Evolutionary conservation across 1,140 invertebrate genomes (phyloP), one percentile per base, ranked within the genome.

Genomic region (Pseudomyrmex sp.): DNA sequence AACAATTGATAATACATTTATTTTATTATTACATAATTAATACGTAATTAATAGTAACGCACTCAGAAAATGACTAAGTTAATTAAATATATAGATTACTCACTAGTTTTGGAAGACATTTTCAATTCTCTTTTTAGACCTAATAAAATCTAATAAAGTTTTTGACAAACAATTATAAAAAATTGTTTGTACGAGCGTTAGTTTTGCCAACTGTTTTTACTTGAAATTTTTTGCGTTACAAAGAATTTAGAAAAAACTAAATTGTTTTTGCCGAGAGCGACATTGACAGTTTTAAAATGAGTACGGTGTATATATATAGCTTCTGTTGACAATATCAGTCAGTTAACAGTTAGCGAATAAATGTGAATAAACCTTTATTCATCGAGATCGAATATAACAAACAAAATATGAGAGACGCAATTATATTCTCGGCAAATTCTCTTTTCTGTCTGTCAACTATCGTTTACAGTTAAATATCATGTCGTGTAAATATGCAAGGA

Each of bases 301-400:
- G 9, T 20, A 44, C n/a, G 46, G 44, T 23, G 44, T 23, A 20
- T 26, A 2, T 20, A 0, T 13, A 44, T 13, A 76, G 23, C 62
- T 74, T 26, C 13, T 20, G 61, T 12, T 13, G 46, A 65, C 7
- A 35, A 52, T 44, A 52, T 76, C 54, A 74, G 15, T 52, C 18
- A 44, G 10, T 62, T 20, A 44, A 10, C 15, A 65, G n/a, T 10
- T 46, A n/a, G 20, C 13, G 3, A 74, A 7, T 62, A 46, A 74
- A 74, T 15, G 2, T 23, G 2, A 13, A 12, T 74, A 35, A 18
- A 74, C 0, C 20, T 75, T 63, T 48, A 46, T 15, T 12, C 9
- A 74, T 74, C 44, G 15, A 52, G 5, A 77, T 77, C n/a, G 12
- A 5, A 13, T 18, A 12, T 76, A 50, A 80, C 66, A 80, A 80